phyloP scores from a whole-genome alignment of 2,888 invertebrate species.

The Thumatha senex region DNA sequence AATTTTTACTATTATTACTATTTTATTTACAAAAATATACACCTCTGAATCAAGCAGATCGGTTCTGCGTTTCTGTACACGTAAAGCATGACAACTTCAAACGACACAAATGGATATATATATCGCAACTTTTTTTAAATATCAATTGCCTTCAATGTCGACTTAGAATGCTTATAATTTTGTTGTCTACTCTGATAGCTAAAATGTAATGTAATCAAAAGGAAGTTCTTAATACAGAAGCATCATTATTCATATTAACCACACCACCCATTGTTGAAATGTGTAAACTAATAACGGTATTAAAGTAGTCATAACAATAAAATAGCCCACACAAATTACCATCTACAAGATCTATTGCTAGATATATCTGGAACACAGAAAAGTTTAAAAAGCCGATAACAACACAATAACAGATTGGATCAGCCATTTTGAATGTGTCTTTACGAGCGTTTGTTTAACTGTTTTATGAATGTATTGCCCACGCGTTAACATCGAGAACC shows the following conservation, averaged over 20 bases:
- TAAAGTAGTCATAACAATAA: conserved; percentile 32
- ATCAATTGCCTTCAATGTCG: too few species aligned
- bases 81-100: too few species aligned
- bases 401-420: conserved; percentile 51
- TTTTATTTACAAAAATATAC: too few species aligned
- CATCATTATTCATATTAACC: conserved; percentile 16
- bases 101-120: too few species aligned
- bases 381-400: conserved; percentile 21
- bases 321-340: conserved; percentile 35
- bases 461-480: conserved; percentile 45
- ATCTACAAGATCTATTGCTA: conserved; percentile 44
- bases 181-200: background rate
- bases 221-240: background rate
- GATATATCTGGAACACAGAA: conserved; percentile 37
- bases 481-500: conserved; percentile 26
- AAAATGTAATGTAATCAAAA: too few species aligned
- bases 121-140: too few species aligned
- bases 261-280: conserved; percentile 30
- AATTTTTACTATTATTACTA: too few species aligned
- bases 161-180: background rate
- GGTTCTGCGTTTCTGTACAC: too few species aligned
- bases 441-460: conserved; percentile 55
- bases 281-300: conserved; percentile 37
- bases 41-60: too few species aligned
- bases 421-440: conserved; percentile 49